Evolutionary conservation across 2,113 vertebrate genomes (phyloP).

Genomic region (Percopsis transmontana): DNA sequence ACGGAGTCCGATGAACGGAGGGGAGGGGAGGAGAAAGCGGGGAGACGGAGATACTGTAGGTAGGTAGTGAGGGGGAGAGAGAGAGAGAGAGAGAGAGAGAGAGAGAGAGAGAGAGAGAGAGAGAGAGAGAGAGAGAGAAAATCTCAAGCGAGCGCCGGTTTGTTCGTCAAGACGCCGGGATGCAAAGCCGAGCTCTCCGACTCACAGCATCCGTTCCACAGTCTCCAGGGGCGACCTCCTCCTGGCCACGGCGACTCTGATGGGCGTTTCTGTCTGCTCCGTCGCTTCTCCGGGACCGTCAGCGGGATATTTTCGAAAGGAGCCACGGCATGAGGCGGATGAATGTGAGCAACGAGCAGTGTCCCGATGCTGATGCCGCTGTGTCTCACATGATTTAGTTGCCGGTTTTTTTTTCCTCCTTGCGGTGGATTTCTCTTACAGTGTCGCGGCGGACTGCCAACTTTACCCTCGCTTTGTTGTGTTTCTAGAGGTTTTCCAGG

Average conservation of each 20-base stretch:
- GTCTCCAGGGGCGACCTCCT: slow-evolving; percentile 55
- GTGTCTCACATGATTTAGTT: slow-evolving; percentile 31
- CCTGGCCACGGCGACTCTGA: slow-evolving; percentile 64
- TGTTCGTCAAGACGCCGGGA: slow-evolving; percentile 53
- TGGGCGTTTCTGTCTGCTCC: slow-evolving; percentile 64
- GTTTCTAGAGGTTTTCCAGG: slow-evolving; percentile 57
- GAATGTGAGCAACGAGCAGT: slow-evolving; percentile 80
- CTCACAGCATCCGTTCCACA: slow-evolving; percentile 52
- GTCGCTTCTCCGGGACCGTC: slow-evolving; percentile 52
- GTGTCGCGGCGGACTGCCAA: slow-evolving; percentile 54
- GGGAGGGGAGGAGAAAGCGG: slow-evolving; percentile 12
- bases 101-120: background rate
- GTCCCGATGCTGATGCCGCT: slow-evolving; percentile 60
- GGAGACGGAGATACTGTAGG: background rate
- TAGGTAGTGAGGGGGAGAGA: background rate
- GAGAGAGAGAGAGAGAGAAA: slow-evolving; percentile 1
- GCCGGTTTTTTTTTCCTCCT: slow-evolving; percentile 24
- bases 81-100: background rate
- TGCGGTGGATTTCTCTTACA: slow-evolving; percentile 44
- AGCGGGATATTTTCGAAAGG: slow-evolving; percentile 69
- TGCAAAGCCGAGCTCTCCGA: slow-evolving; percentile 61
- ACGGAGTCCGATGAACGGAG: slow-evolving; percentile 1
- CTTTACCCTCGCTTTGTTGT: slow-evolving; percentile 54
- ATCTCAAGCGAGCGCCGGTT: background rate
- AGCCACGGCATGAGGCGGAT: slow-evolving; percentile 75